Conservation (phyloP, 1,140 invertebrate genomes). For the Leptinotarsa undecemlineata region DNA sequence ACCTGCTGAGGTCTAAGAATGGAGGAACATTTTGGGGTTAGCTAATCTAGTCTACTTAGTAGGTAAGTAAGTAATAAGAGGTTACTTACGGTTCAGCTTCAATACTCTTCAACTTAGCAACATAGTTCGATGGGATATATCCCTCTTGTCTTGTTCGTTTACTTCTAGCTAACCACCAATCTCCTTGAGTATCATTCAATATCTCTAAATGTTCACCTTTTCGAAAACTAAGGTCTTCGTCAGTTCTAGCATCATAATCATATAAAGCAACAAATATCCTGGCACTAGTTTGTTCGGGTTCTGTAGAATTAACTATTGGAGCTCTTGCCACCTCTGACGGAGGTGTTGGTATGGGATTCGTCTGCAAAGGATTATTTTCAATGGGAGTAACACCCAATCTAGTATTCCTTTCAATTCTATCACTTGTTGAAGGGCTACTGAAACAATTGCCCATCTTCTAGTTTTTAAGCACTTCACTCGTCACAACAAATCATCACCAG, state of each 20-base stretch:
- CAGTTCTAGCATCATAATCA: constrained; percentile 98
- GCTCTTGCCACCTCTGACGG: constrained; percentile 64
- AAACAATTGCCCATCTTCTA: constrained; percentile 72
- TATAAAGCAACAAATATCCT: constrained; percentile 97
- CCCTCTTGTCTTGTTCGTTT: constrained; percentile 94
- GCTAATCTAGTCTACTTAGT: too few relatives aligned
- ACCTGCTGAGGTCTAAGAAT: too few relatives aligned
- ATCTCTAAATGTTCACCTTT: constrained; percentile 99
- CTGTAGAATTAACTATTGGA: constrained; percentile 64
- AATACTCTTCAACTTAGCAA: constrained; percentile 97
- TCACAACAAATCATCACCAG: constrained; percentile 34
- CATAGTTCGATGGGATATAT: constrained; percentile 99
- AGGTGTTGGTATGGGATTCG: constrained; percentile 67
- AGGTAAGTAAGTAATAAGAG: background rate
- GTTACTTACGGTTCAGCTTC: constrained; percentile 97
- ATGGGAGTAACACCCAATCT: constrained; percentile 54
- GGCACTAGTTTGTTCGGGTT: constrained; percentile 68
- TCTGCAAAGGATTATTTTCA: constrained; percentile 64
- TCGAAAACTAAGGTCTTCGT: constrained; percentile 97
- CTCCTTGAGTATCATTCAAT: constrained; percentile 94
- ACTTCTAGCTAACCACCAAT: constrained; percentile 98
- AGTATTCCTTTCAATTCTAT: constrained; percentile 64
- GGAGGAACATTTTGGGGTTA: too few relatives aligned
- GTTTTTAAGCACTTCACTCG: constrained; percentile 33
- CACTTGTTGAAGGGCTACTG: constrained; percentile 67